Evolutionary conservation across 2,113 vertebrate species (phyloP).

Genomic region (Drymodes brunneopygia): DNA sequence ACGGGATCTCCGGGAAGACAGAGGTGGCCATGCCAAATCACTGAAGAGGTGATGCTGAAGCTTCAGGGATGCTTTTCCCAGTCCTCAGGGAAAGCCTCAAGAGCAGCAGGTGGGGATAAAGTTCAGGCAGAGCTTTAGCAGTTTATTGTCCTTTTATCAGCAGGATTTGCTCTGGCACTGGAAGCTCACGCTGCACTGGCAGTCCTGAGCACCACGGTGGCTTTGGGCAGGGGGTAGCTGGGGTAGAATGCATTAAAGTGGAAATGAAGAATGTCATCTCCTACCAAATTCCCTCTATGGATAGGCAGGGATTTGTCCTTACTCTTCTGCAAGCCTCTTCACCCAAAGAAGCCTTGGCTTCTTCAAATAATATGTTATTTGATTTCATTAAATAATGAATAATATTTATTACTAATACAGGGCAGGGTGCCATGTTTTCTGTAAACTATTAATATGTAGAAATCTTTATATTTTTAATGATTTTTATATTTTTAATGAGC

Average conservation of each 20-base stretch:
- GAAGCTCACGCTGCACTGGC: fast-evolving
- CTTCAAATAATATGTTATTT: neutral
- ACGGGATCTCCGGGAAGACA: fast-evolving
- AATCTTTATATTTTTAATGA: neutral
- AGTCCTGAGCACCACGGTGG: fast-evolving
- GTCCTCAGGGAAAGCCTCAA: neutral
- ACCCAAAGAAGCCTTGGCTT: neutral
- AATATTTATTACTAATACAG: neutral
- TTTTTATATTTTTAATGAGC: neutral
- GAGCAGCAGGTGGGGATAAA: neutral
- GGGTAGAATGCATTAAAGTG: neutral
- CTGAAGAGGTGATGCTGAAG: neutral
- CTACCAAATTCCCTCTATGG: neutral
- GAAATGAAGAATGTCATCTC: neutral
- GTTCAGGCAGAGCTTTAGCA: neutral
- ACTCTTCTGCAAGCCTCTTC: neutral
- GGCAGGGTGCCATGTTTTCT: neutral
- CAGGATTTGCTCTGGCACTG: neutral
- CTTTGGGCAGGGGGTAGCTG: neutral
- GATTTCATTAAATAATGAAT: neutral
- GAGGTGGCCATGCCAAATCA: fast-evolving
- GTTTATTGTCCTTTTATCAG: neutral
- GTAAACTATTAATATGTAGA: neutral
- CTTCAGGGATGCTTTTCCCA: fast-evolving
- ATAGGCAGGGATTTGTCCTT: fast-evolving